These are phyloP conservation scores for Hartigia nigra DNA, from an alignment of 2,888 invertebrate genomes.

Conservation along the genomic window DNA sequence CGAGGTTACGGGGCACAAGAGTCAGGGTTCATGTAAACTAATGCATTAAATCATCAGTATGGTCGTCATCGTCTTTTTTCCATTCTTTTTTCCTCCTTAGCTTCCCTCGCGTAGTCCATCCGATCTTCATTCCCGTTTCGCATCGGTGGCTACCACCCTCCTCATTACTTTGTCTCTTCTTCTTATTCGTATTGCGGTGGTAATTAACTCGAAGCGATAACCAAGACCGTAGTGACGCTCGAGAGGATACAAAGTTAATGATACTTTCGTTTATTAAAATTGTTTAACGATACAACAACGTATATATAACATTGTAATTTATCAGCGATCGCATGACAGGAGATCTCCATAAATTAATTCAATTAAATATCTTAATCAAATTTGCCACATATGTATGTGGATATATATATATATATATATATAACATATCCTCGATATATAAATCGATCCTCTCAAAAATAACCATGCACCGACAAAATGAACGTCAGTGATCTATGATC, in stretches of 20 bases:
- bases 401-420: too few species aligned
- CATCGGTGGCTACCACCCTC: not conserved
- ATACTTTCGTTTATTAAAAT: not conserved
- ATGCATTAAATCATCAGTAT: slow-evolving; percentile 39
- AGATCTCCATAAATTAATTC: too few species aligned
- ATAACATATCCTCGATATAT: too few species aligned
- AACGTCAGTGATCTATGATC: not conserved
- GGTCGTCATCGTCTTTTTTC: slow-evolving; percentile 13
- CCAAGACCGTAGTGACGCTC: not conserved
- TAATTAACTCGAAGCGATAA: not conserved
- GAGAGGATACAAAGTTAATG: not conserved
- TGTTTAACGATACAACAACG: too few species aligned
- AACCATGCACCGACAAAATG: not conserved
- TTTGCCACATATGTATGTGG: too few species aligned
- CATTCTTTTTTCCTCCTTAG: not conserved
- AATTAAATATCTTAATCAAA: too few species aligned
- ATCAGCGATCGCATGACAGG: too few species aligned
- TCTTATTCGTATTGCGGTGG: not conserved
- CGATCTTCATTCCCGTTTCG: not conserved
- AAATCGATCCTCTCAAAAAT: not conserved
- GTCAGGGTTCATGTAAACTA: slow-evolving; percentile 47
- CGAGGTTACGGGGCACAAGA: slow-evolving; percentile 34
- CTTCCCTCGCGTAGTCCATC: not conserved
- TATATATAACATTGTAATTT: too few species aligned
- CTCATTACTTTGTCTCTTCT: not conserved